Evolutionary conservation across 2,797 vertebrate species (phyloP), one percentile per base, ranked within the genome.

Genomic region (Monodelphis domestica): DNA sequence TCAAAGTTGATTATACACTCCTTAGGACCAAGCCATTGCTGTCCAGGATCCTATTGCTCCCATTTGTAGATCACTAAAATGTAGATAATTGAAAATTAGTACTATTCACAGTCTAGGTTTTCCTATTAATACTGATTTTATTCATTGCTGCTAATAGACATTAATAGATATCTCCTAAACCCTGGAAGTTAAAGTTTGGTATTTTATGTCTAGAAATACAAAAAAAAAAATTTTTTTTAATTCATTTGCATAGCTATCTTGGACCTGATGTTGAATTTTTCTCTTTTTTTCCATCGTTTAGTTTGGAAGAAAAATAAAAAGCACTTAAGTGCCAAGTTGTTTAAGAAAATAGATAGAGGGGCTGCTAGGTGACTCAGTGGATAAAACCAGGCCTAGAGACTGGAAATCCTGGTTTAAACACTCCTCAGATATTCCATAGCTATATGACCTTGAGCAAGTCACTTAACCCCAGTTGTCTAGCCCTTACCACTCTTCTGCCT

Each of bases 181-280:
- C 15, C 38, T 78, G 45, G 70, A 45, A 78, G 70, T 78, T 78
- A 21, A 78, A 78, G 38, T 78, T 78, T 45, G 6, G 38, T 26
- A 10, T 9, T 78, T 78, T 78, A 24, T 45, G n/a, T 38, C 63
- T 45, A 78, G n/a, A 24, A 78, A 78, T 78, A 78, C 38, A 78
- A 78, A 78, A 24, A 78, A 24, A 78, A 78, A 45, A n/a, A n/a
- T n/a, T n/a, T n/a, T 78, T 59, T 14, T 26, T 33, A 2, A 2
- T 70, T 33, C 4, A 28, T 88, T 93, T 90, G 92, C 89, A 57
- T 94, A 11, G 33, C 78, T 11, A 91, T 14, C 7, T 70, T 92
- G 53, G 63, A 87, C 50, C 94, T 93, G 88, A 51, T 45, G 2
- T 45, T 92, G 53, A 17, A 57, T 94, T 94, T 92, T 93, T 17